Conservation (phyloP, 2,888 invertebrate genomes). For the Polymixis flavicincta region DNA sequence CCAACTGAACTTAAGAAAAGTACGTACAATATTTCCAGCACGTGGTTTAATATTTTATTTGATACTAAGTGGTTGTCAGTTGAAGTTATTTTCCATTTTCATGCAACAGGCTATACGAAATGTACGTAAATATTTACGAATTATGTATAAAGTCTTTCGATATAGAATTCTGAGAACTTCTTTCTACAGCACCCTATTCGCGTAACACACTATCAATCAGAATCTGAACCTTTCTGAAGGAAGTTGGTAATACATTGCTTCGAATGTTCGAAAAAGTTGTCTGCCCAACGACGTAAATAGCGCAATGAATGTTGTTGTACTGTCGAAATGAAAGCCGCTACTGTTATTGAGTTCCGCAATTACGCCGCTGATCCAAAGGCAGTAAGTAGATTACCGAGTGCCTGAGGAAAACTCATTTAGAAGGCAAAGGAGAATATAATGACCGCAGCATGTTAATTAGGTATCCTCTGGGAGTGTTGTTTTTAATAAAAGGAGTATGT, state of each 20-base stretch:
- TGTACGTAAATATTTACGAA: background rate
- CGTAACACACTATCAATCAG: too few relatives aligned
- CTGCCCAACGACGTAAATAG: too few relatives aligned
- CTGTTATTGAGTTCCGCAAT: too few relatives aligned
- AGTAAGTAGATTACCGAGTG: background rate
- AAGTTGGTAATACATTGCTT: too few relatives aligned
- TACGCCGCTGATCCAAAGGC: background rate
- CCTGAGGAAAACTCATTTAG: background rate
- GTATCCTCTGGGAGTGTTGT: background rate
- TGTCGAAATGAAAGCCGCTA: too few relatives aligned
- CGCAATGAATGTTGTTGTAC: too few relatives aligned
- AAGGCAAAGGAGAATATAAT: conserved; percentile 2
- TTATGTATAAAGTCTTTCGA: background rate
- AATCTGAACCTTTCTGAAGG: too few relatives aligned
- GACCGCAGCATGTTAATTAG: background rate
- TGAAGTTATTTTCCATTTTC: background rate
- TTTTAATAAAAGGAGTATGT: background rate
- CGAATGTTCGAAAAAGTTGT: too few relatives aligned
- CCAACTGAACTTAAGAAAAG: background rate
- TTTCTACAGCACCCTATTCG: background rate
- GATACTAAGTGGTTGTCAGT: background rate
- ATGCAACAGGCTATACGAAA: background rate
- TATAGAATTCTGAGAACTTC: background rate
- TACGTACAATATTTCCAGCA: too few relatives aligned
- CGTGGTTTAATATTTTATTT: background rate